A percentile compares a stretch with the other conserved stretches of the same genome.
Conservation (phyloP, 1,140 invertebrate genomes). For the Ceratosolen fusciceps region DNA sequence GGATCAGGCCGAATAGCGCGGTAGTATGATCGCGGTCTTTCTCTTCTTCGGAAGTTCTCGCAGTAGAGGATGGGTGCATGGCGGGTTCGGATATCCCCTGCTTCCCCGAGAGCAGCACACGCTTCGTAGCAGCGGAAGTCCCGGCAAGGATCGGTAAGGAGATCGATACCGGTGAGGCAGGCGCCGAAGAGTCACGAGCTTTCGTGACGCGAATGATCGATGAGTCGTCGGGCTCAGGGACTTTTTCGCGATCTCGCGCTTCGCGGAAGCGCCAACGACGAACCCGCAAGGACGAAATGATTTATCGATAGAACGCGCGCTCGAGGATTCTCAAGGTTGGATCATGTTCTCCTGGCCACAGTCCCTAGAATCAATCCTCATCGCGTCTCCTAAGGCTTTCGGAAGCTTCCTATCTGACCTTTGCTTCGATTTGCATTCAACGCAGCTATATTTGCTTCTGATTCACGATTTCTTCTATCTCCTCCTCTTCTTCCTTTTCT, state of each 20-base stretch:
- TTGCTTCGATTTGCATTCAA: not conserved
- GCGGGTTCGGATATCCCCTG: no score
- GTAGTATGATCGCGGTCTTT: not conserved
- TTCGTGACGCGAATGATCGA: constrained; percentile 48
- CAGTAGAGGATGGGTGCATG: no score
- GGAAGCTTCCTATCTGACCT: not conserved
- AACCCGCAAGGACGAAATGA: not conserved
- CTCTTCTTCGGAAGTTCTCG: not conserved
- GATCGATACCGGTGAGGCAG: not conserved
- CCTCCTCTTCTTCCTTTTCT: no score
- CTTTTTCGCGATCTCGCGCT: constrained; percentile 4
- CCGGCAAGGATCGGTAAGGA: constrained; percentile 28
- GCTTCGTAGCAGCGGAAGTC: constrained; percentile 35
- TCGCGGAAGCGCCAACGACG: constrained; percentile 11
- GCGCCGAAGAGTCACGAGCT: constrained; percentile 33
- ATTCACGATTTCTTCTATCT: not conserved
- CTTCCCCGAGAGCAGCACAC: no score
- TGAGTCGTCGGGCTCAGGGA: constrained; percentile 13
- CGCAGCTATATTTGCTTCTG: not conserved
- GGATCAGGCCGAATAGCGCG: not conserved
- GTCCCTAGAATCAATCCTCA: not conserved
- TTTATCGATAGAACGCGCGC: constrained; percentile 18
- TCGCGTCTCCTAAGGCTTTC: not conserved
- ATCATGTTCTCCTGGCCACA: not conserved
- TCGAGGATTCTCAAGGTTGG: not conserved